Evolutionary conservation across 2,888 invertebrate genomes (phyloP).

Genomic region (Acrocera orbiculus): DNA sequence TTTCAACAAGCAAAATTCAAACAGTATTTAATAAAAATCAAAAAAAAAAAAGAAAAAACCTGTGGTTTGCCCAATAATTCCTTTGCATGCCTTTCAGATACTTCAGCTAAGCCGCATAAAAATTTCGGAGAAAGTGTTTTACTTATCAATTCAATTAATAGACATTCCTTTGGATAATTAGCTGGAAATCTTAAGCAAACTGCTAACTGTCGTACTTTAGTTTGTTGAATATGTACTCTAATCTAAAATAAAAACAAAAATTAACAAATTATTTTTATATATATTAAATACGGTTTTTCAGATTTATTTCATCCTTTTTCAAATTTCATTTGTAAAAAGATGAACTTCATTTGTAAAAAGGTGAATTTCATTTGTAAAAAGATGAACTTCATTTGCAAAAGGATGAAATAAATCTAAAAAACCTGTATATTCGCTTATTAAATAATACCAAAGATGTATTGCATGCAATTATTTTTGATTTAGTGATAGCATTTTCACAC

Average conservation of each 20-base stretch:
- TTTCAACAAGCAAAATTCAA: too few species aligned
- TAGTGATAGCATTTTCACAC: constrained; percentile 41
- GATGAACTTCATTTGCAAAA: too few species aligned
- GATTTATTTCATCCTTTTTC: too few species aligned
- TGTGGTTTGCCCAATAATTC: constrained; percentile 41
- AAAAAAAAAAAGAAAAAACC: constrained; percentile 15
- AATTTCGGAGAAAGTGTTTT: constrained; percentile 47
- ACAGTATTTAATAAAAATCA: too few species aligned
- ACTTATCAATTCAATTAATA: constrained; percentile 51
- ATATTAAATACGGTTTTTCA: not conserved
- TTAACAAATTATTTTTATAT: not conserved
- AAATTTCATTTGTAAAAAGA: not conserved
- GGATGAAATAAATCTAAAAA: too few species aligned
- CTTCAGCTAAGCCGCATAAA: constrained; percentile 39
- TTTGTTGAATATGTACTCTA: constrained; percentile 47
- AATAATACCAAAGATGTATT: constrained; percentile 38
- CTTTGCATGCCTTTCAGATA: constrained; percentile 43
- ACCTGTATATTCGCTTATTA: too few species aligned
- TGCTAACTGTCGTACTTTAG: constrained; percentile 41
- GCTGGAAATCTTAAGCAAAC: constrained; percentile 48
- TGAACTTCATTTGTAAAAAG: too few species aligned
- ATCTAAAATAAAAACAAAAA: constrained; percentile 7
- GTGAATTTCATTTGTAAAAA: too few species aligned
- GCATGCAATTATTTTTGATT: constrained; percentile 46
- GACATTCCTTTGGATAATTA: constrained; percentile 39